Evolutionary conservation across 2,888 invertebrate species (phyloP), one percentile per base, ranked within the genome.

Genomic region (Heliconius ismenius): DNA sequence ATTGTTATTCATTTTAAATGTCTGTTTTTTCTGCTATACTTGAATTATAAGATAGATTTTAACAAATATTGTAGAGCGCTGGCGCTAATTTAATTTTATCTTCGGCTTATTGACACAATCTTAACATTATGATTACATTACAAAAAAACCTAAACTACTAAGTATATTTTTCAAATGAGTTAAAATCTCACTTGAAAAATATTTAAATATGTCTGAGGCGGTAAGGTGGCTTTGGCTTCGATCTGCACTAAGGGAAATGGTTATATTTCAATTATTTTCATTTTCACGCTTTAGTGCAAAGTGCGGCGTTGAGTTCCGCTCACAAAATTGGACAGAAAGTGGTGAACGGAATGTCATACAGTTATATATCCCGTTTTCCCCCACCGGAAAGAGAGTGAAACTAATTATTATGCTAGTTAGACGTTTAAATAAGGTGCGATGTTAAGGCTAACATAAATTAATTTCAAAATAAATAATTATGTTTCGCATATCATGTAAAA

Each of bases 21-120:
- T 58, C 32, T 24, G 32, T 58, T 15, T 58, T n/a, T 54, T 11
- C n/a, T 11, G 10, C 13, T n/a, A n/a, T 58, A 70, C 36, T 10
- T 36, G 26, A 58, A 70, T 15, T n/a, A n/a, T 58, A 54, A 70
- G 54, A 70, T 54, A 69, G 18, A 54, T 18, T 54, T 28, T 54
- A n/a, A 69, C 3, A 13, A 43, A 58, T 24, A 58, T 28, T n/a
- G 49, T 73, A 26, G 36, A 67, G 74, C 74, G 74, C 74, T 74
- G 74, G 74, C 74, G 74, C 74, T 65, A 36, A 24, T 73, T 26
- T 62, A 36, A 32, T 7, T n/a, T 36, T 62, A 62, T 62, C 39
- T 62, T 39, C 62, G 18, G 62, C 60, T 58, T 24, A 43, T 1
- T 26, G 18, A 63, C 73, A 73, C 62, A 43, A 67, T 70, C 39